Base-by-base conservation (phyloP, 2,797 vertebrate species). In the Aplochiton taeniatus region DNA sequence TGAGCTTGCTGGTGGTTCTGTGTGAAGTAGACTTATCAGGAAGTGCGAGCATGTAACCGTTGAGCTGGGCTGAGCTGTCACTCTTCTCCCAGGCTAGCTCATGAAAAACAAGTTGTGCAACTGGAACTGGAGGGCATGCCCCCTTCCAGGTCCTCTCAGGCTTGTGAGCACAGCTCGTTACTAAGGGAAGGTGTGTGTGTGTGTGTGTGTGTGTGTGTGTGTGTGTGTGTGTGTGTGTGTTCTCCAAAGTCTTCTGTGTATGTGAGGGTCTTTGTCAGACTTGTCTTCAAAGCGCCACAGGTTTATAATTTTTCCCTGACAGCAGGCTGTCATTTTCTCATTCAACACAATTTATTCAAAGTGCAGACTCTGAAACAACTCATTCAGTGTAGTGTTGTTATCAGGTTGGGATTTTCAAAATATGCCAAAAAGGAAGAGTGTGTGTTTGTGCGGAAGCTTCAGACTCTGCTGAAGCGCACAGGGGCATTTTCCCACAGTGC, bases 401-500 rank as follows among this genome's bases (percentile, higher is more conserved):
- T 31, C 31, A 31, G 31, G 31, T 31, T 31, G 31, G 2, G 31
- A 31, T 31, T 3, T 31, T 31, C 31, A 3, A 31, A 31, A 31
- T 31, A 31, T 31, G 31, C 6, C 31, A 31, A 31, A 31, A 31
- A 31, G 6, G 6, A 6, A 6, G 6, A 31, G 31, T 31, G 31
- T 31, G 31, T 31, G n/a, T n/a, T n/a, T 79, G 66, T 86, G 84
- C 73, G 69, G 81, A 74, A 76, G 73, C 77, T 70, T 81, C 66
- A 61, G 80, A 78, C 79, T 84, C 78, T 81, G 83, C 71, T 81
- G 77, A 81, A 87, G 83, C 79, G 81, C 81, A 80, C 83, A 62
- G 87, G 86, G 87, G 87, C 86, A 88, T 92, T 90, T 90, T 88
- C 85, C 74, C 58, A 92, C 87, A 91, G 84, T 91, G 82, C 85